These are phyloP conservation scores for Aplochiton taeniatus DNA, from an alignment of 2,797 vertebrate genomes.

Conservation along the genomic window DNA sequence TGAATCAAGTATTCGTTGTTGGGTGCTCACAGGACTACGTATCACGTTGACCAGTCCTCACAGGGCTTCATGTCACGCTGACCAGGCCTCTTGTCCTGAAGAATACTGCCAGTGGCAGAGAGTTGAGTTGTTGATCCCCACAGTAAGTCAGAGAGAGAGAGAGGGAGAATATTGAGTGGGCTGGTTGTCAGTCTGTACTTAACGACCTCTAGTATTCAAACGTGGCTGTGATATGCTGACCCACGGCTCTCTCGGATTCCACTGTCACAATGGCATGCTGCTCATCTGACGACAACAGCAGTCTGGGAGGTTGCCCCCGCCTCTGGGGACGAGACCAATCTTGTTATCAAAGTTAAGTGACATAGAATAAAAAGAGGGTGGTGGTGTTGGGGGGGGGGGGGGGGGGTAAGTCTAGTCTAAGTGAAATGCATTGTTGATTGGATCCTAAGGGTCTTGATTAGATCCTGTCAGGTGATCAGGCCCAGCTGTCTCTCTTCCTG, in stretches of 20 bases:
- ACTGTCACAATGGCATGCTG: constrained; percentile 70
- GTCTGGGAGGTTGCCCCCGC: constrained; percentile 46
- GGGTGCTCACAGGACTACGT: too few species aligned
- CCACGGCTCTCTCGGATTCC: constrained; percentile 67
- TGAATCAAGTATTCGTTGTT: too few species aligned
- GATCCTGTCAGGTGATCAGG: too few species aligned
- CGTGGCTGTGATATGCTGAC: constrained; percentile 62
- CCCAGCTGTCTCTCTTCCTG: too few species aligned
- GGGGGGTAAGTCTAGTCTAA: too few species aligned
- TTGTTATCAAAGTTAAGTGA: constrained; percentile 54
- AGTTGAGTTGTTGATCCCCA: constrained; percentile 19
- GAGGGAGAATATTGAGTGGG: constrained; percentile 5
- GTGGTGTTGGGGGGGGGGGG: too few species aligned
- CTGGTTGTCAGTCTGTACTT: constrained; percentile 47
- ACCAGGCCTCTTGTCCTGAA: too few species aligned
- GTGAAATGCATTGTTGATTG: too few species aligned
- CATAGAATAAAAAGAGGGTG: too few species aligned
- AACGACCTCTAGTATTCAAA: constrained; percentile 62
- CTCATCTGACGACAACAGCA: constrained; percentile 73
- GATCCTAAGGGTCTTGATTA: too few species aligned
- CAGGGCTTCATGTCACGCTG: too few species aligned
- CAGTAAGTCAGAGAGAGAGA: neutral
- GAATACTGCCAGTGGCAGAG: neutral
- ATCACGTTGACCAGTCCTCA: too few species aligned
- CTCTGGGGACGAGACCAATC: constrained; percentile 34